Evolutionary conservation across 2,797 vertebrate genomes (phyloP).

Genomic region (Muscicapa striata): DNA sequence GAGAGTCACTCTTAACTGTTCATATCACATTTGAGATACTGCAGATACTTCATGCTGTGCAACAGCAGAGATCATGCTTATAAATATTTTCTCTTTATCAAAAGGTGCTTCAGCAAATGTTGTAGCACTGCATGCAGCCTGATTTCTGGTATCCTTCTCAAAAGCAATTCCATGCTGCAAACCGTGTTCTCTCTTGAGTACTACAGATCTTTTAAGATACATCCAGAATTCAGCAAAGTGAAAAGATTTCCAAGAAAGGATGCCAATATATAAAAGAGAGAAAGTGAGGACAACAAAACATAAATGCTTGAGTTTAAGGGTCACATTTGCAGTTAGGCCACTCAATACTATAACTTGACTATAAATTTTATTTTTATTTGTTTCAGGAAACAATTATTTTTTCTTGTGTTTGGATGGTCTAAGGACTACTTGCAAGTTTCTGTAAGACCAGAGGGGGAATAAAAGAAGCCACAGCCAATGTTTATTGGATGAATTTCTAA

Average conservation of each 20-base stretch:
- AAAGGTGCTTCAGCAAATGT: background rate
- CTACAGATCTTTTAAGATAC: background rate
- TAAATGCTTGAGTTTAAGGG: background rate
- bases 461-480: background rate
- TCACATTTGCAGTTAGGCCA: background rate
- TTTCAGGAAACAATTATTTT: background rate
- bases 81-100: constrained; percentile 20
- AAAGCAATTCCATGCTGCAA: background rate
- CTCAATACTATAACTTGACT: background rate
- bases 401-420: background rate
- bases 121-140: background rate
- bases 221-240: background rate
- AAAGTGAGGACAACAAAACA: background rate
- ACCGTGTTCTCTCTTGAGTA: background rate
- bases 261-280: background rate
- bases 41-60: background rate
- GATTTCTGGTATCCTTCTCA: background rate
- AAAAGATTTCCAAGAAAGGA: background rate
- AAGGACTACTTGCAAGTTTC: background rate
- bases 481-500: background rate
- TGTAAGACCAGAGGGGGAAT: background rate
- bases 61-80: background rate
- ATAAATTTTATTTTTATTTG: background rate
- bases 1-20: background rate
- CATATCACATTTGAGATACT: background rate